phyloP scores from a whole-genome alignment of 2,888 invertebrate species.

The Oasisia sp. region DNA sequence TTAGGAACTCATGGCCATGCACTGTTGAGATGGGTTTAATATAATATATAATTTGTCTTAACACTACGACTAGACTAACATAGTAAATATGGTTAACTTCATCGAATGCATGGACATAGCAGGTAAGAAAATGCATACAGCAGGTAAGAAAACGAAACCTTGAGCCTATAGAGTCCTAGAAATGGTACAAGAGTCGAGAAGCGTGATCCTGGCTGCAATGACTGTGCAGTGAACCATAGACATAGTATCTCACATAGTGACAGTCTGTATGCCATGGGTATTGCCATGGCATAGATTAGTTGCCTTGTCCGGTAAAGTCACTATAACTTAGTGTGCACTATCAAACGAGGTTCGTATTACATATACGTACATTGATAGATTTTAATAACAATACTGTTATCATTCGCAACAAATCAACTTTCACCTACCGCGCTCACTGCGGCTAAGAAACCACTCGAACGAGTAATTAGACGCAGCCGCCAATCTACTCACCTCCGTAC shows the following conservation, averaged over 20 bases:
- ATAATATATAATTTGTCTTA: not conserved
- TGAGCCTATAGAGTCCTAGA: not conserved
- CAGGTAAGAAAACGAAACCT: not conserved
- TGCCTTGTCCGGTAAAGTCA: no score
- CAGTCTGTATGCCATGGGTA: no score
- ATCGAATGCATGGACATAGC: not conserved
- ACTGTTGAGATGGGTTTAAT: no score
- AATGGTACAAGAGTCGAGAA: not conserved
- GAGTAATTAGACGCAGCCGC: not conserved
- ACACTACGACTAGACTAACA: not conserved
- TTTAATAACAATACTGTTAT: not conserved
- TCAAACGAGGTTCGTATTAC: not conserved
- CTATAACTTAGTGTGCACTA: not conserved
- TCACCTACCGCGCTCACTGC: not conserved
- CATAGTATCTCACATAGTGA: no score
- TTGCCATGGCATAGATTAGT: no score
- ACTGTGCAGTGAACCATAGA: no score
- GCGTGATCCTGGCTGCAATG: no score
- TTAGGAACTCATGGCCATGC: no score
- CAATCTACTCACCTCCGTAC: not conserved
- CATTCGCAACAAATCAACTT: not conserved
- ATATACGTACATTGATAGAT: not conserved
- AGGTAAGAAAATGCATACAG: not conserved
- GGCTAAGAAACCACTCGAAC: not conserved
- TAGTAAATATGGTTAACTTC: no score